Evolutionary conservation across 1,140 invertebrate genomes (phyloP).

Genomic region (Danaus melanippus): DNA sequence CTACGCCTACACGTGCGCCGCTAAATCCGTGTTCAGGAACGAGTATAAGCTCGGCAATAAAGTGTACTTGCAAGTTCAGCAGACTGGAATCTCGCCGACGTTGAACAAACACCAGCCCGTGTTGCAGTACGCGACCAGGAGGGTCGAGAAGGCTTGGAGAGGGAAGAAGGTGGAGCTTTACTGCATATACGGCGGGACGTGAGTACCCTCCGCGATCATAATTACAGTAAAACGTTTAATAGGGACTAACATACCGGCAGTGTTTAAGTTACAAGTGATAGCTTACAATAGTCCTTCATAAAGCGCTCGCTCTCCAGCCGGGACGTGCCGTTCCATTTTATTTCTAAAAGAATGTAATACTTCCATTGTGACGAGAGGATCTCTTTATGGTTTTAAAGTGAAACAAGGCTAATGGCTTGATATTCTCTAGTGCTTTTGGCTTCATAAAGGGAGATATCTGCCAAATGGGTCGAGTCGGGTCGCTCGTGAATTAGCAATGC

Average conservation of each 20-base stretch:
- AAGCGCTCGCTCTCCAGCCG: slow-evolving; percentile 4
- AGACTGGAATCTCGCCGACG: slow-evolving; percentile 80
- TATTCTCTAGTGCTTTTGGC: slow-evolving; percentile 17
- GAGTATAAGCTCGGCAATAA: slow-evolving; percentile 94
- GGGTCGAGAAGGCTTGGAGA: slow-evolving; percentile 86
- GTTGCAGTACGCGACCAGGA: slow-evolving; percentile 87
- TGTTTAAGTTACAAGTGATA: too few relatives aligned
- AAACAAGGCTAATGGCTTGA: slow-evolving; percentile 17
- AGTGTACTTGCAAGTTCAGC: slow-evolving; percentile 83
- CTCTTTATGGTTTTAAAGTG: too few relatives aligned
- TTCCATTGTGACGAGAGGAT: too few relatives aligned
- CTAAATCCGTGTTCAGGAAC: slow-evolving; percentile 87
- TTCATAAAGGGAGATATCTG: slow-evolving; percentile 16
- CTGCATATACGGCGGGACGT: slow-evolving; percentile 94
- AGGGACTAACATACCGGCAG: too few relatives aligned
- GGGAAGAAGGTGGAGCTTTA: slow-evolving; percentile 85
- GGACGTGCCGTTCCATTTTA: slow-evolving; percentile 9
- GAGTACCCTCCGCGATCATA: slow-evolving; percentile 57
- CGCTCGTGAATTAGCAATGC: slow-evolving; percentile 13
- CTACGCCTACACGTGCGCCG: slow-evolving; percentile 91
- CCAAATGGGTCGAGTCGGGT: slow-evolving; percentile 27
- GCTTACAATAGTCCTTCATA: slow-evolving; percentile 2
- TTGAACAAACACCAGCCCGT: slow-evolving; percentile 85
- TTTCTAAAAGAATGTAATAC: neutral
- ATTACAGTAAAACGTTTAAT: too few relatives aligned